Evolutionary conservation across 2,888 invertebrate genomes (phyloP), one percentile per base, ranked within the genome.

Genomic region (Melinopterus prodromus): DNA sequence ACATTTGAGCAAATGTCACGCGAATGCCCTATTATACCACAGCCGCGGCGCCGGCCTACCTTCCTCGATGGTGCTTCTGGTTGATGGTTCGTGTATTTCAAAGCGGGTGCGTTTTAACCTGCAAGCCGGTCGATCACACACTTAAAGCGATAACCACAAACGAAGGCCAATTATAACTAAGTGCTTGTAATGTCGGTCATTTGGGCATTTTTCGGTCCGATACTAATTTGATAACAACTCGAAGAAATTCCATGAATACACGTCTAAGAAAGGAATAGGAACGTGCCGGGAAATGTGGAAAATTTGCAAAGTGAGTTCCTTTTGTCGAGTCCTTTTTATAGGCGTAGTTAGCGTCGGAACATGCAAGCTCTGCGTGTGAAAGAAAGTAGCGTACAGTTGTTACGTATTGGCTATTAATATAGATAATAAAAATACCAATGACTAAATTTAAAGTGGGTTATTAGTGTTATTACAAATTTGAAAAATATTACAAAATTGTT

Each of bases 1-100:
- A 16, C 71, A 15, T 71, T 71, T 71, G 26, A 71, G 6, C 12
- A 71, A 15, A 26, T n/a, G 71, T 71, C 71, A 71, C 71, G 71
- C 71, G 71, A 71, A 71, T 71, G 15, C 14, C 71, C 7, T n/a
- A 71, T 71, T 71, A 71, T 15, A 71, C 71, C 71, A 16, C 15
- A 1, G 69, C 26, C 26, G 53, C 7, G 12, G 2, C 53, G 53
- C 53, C 53, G 12, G 53, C 12, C 53, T 7, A 7, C 53, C 53
- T 9, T 12, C 9, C 7, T n/a, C n/a, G n/a, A n/a, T n/a, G n/a
- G n/a, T n/a, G n/a, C n/a, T n/a, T n/a, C n/a, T 53, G 53, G 53
- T 53, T 1, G 53, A 4, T 26, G 53, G 53, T 53, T 53, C 53
- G 53, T 53, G 12, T 53, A 53, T 12, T 7, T 12, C 53, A 53